A percentile compares a stretch with the other conserved stretches of the same genome.
Conservation (phyloP, 1,140 invertebrate species). For the Sitophilus oryzae region DNA sequence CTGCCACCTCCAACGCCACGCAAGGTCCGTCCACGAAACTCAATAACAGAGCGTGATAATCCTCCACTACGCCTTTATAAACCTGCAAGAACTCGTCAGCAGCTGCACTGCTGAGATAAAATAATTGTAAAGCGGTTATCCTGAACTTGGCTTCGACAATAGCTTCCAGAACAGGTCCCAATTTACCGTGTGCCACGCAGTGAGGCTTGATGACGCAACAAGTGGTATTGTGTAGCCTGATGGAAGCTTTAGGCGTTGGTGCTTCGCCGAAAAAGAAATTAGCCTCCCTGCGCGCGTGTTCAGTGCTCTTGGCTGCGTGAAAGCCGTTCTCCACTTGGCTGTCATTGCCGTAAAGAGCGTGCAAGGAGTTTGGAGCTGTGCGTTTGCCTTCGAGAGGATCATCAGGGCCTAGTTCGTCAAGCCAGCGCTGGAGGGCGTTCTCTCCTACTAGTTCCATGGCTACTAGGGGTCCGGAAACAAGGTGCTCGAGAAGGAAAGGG, state of each 20-base stretch:
- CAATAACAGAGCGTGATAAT: slow-evolving; percentile 58
- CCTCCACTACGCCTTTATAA: slow-evolving; percentile 83
- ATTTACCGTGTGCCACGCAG: slow-evolving; percentile 64
- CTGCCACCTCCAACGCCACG: slow-evolving; percentile 79
- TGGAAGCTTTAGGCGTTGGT: slow-evolving; percentile 51
- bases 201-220: slow-evolving; percentile 92
- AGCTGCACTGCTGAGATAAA: slow-evolving; percentile 69
- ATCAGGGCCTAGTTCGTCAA: slow-evolving; percentile 58
- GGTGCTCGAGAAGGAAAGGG: slow-evolving; percentile 48
- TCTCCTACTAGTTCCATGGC: slow-evolving; percentile 61
- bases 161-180: slow-evolving; percentile 66
- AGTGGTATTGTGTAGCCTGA: slow-evolving; percentile 62
- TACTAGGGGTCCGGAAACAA: slow-evolving; percentile 60
- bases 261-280: slow-evolving; percentile 35
- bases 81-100: slow-evolving; percentile 90
- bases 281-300: slow-evolving; percentile 50
- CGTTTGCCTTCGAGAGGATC: slow-evolving; percentile 58
- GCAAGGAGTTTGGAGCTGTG: slow-evolving; percentile 54
- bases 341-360: slow-evolving; percentile 70
- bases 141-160: slow-evolving; percentile 70
- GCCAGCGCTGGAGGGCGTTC: slow-evolving; percentile 54
- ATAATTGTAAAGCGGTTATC: slow-evolving; percentile 74
- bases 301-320: slow-evolving; percentile 57
- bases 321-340: slow-evolving; percentile 62
- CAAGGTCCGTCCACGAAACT: slow-evolving; percentile 63